Conservation (phyloP, 23 tunicate genomes). For the Trididemnum clinides region DNA sequence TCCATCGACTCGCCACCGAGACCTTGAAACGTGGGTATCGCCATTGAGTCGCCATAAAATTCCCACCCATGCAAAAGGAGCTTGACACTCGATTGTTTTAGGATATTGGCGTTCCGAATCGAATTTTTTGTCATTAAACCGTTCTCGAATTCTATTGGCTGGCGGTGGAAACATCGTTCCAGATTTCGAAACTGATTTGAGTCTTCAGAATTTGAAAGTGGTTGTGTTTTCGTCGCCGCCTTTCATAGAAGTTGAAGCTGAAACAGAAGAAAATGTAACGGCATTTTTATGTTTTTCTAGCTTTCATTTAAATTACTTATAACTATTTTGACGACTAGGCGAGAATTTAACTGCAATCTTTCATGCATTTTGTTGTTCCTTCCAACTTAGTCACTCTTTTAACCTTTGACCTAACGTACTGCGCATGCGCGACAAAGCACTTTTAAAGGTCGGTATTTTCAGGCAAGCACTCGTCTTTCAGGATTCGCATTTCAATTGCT, state of each 20-base stretch:
- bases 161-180: neutral
- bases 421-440: no score
- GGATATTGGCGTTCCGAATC: neutral
- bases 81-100: neutral
- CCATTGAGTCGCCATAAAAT: neutral
- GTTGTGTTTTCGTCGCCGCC: constrained; percentile 12
- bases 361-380: no score
- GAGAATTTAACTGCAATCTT: no score
- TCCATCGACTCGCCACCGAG: no score
- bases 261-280: neutral
- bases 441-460: neutral
- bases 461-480: neutral
- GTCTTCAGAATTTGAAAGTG: neutral
- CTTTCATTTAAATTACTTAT: neutral
- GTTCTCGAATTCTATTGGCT: neutral
- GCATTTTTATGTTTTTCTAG: neutral
- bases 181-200: neutral
- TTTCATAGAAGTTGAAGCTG: neutral
- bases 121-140: neutral
- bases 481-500: constrained; percentile 48
- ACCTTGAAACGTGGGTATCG: neutral
- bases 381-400: no score
- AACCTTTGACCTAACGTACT: no score
- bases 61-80: no score
- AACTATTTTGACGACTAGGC: no score